Conservation (phyloP, 2,888 invertebrate species). For the Xylota sylvarum region DNA sequence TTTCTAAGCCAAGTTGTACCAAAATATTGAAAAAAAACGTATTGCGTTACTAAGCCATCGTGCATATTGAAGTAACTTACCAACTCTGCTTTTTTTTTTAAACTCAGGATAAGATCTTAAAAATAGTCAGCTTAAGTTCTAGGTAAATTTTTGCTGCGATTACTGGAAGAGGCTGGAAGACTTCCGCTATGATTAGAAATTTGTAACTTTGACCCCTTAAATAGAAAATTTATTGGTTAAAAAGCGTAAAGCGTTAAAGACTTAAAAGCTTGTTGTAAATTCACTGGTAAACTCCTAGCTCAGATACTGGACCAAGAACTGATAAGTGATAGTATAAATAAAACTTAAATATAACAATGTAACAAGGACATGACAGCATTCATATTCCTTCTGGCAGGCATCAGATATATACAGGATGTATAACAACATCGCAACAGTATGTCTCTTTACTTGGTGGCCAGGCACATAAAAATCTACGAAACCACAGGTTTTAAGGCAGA, state of each 20-base stretch:
- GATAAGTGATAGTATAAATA: too few relatives aligned
- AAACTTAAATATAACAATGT: too few relatives aligned
- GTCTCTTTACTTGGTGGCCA: too few relatives aligned
- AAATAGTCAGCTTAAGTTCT: not conserved
- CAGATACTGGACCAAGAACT: too few relatives aligned
- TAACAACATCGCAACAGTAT: too few relatives aligned
- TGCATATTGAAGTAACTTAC: constrained; percentile 28
- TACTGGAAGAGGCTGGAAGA: not conserved
- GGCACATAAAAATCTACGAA: too few relatives aligned
- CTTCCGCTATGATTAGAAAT: constrained; percentile 28
- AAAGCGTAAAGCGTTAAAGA: not conserved
- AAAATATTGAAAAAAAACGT: not conserved
- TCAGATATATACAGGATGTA: too few relatives aligned
- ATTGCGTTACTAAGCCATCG: constrained; percentile 1
- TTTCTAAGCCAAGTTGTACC: not conserved
- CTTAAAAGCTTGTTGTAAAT: too few relatives aligned
- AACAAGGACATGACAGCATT: too few relatives aligned
- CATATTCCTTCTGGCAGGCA: too few relatives aligned
- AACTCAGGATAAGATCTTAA: not conserved
- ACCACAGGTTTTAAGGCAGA: too few relatives aligned
- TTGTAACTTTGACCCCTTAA: constrained; percentile 54
- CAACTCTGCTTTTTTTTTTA: not conserved
- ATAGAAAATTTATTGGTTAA: constrained; percentile 22
- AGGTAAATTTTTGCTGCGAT: not conserved
- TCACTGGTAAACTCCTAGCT: too few relatives aligned